phyloP scores from a whole-genome alignment of 2,113 vertebrate species.

The Prunella himalayana region DNA sequence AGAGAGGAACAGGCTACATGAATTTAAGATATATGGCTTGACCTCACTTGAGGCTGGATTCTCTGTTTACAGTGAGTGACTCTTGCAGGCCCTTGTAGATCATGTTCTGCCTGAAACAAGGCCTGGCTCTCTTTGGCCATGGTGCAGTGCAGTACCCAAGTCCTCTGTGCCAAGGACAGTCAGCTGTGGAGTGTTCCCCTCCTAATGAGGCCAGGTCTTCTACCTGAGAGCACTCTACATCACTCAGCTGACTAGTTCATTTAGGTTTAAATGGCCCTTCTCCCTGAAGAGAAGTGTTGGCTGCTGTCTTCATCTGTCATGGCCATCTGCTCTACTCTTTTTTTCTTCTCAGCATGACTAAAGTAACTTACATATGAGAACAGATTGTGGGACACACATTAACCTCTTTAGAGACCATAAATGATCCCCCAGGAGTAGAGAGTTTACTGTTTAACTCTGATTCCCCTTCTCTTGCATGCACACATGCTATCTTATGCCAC shows the following conservation, averaged over 20 bases:
- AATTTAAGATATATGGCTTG: background rate
- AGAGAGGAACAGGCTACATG: background rate
- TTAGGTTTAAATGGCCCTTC: slow-evolving; percentile 50
- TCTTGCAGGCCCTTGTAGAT: background rate
- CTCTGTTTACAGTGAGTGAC: background rate
- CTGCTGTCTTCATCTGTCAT: slow-evolving; percentile 62
- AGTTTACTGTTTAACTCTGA: background rate
- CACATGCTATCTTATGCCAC: background rate
- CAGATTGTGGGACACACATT: slow-evolving; percentile 21
- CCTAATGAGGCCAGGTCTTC: slow-evolving; percentile 11
- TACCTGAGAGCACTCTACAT: slow-evolving; percentile 27
- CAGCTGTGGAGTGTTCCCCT: background rate
- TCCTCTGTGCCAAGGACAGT: background rate
- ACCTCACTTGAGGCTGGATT: background rate
- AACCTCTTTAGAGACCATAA: slow-evolving; percentile 53
- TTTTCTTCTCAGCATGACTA: slow-evolving; percentile 45
- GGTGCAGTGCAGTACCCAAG: background rate
- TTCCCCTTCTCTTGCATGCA: background rate
- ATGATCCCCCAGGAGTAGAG: slow-evolving; percentile 3
- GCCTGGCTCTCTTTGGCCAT: background rate
- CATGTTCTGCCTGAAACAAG: background rate
- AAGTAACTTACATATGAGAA: slow-evolving; percentile 46
- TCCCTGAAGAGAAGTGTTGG: slow-evolving; percentile 31
- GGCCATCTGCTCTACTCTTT: slow-evolving; percentile 53
- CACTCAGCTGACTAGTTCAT: slow-evolving; percentile 42